A percentile compares a stretch with the other conserved stretches of the same genome.
Conservation (phyloP, 2,888 invertebrate species). For the Aromia moschata region DNA sequence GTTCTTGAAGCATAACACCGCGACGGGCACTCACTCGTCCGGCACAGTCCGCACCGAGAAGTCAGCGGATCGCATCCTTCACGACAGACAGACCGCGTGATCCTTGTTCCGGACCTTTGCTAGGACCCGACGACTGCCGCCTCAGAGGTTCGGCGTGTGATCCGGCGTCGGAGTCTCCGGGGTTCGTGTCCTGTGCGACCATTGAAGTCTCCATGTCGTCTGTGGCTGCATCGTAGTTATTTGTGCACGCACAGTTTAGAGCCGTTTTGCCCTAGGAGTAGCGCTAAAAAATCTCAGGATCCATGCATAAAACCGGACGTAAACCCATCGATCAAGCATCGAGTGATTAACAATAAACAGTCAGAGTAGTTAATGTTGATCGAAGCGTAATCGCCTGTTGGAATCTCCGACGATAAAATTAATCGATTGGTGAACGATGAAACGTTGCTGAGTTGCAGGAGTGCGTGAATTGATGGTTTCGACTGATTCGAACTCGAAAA, state of each 20-base stretch:
- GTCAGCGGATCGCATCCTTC: slow-evolving; percentile 51
- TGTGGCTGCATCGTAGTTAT: slow-evolving; percentile 3
- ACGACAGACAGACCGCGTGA: slow-evolving; percentile 45
- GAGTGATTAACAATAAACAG: slow-evolving; percentile 25
- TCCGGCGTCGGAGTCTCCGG: slow-evolving; percentile 41
- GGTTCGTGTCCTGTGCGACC: slow-evolving; percentile 41
- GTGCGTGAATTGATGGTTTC: slow-evolving; percentile 27
- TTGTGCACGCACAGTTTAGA: slow-evolving; percentile 15
- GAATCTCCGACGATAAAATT: slow-evolving; percentile 38
- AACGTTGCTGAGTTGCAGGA: slow-evolving; percentile 25
- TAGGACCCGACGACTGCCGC: slow-evolving; percentile 22
- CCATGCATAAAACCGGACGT: slow-evolving; percentile 7
- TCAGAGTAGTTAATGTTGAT: slow-evolving; percentile 28
- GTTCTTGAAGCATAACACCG: slow-evolving; percentile 64
- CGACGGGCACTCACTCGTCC: slow-evolving; percentile 63
- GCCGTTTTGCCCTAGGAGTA: not conserved
- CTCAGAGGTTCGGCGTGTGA: slow-evolving; percentile 40
- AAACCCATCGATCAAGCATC: not conserved
- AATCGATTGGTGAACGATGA: slow-evolving; percentile 43
- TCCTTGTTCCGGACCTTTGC: slow-evolving; percentile 38
- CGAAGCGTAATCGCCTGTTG: slow-evolving; percentile 33
- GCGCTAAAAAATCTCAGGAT: no score
- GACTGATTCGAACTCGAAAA: slow-evolving; percentile 6
- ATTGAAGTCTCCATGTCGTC: slow-evolving; percentile 37
- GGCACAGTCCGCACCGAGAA: slow-evolving; percentile 63